Percentiles rank a stretch among this genome's conserved stretches.
Conservation (phyloP, 1,140 invertebrate species). For the Drosophila auraria region DNA sequence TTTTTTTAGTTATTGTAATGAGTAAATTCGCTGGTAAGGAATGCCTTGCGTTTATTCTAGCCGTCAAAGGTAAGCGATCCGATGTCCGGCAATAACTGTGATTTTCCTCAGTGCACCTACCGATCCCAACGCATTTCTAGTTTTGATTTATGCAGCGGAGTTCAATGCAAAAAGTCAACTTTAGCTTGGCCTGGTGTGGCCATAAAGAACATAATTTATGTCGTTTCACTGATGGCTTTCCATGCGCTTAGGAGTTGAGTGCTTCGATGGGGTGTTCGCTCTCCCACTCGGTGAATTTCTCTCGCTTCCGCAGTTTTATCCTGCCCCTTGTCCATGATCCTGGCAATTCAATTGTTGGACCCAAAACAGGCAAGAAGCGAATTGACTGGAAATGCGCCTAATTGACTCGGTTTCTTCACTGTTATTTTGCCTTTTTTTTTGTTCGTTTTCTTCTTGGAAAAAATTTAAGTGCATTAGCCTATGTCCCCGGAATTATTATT, state of each 20-base stretch:
- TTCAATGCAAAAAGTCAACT: slow-evolving; percentile 82
- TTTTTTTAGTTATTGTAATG: neutral
- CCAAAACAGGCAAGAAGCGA: slow-evolving; percentile 31
- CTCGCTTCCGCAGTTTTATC: neutral
- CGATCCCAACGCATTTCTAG: slow-evolving; percentile 27
- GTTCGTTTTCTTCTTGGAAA: slow-evolving; percentile 12
- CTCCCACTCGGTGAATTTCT: neutral
- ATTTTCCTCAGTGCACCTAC: slow-evolving; percentile 7
- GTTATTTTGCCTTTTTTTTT: slow-evolving; percentile 10
- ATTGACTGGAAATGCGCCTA: slow-evolving; percentile 65
- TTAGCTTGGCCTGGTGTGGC: slow-evolving; percentile 52
- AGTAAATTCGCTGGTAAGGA: no score
- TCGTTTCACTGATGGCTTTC: slow-evolving; percentile 61
- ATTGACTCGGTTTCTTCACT: slow-evolving; percentile 65
- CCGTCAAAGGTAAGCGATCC: no score
- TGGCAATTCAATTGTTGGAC: slow-evolving; percentile 33
- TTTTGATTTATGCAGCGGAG: slow-evolving; percentile 75
- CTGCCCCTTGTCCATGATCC: slow-evolving; percentile 8
- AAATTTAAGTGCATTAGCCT: slow-evolving; percentile 63
- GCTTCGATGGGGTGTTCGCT: slow-evolving; percentile 43
- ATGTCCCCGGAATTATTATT: slow-evolving; percentile 47
- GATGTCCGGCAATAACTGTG: no score
- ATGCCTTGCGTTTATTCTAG: no score
- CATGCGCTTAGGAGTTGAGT: slow-evolving; percentile 54
- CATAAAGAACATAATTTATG: slow-evolving; percentile 81